Conservation (phyloP, 2,113 vertebrate genomes). For the Hassar affinis region DNA sequence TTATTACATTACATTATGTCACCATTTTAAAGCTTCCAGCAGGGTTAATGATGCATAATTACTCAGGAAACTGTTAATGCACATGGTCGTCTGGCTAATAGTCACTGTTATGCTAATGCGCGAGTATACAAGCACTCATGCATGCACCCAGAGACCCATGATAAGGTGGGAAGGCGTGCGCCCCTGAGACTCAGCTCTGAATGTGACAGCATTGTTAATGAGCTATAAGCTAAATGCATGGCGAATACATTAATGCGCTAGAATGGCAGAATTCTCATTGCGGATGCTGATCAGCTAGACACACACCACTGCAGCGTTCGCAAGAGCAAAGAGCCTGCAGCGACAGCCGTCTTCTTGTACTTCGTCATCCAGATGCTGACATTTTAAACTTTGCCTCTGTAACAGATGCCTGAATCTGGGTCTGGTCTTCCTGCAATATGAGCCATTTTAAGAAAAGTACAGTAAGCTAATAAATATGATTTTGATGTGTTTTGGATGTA, state of each 20-base stretch:
- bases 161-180: background rate
- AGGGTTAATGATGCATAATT: conserved; percentile 22
- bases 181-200: conserved; percentile 21
- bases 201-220: conserved; percentile 40
- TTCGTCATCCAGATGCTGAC: conserved; percentile 18
- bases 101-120: conserved; percentile 15
- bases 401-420: conserved; percentile 17
- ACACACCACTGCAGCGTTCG: conserved; percentile 9
- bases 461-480: background rate
- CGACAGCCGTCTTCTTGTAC: conserved; percentile 13
- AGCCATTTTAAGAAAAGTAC: background rate
- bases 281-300: conserved; percentile 23
- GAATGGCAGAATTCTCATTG: conserved; percentile 16
- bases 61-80: conserved; percentile 4
- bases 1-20: background rate
- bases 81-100: conserved; percentile 19
- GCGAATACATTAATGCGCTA: conserved; percentile 42
- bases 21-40: conserved; percentile 6
- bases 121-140: conserved; percentile 1
- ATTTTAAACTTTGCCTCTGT: conserved; percentile 12
- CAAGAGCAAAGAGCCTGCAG: conserved; percentile 20
- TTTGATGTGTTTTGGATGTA: background rate
- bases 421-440: background rate
- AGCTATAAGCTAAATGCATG: conserved; percentile 42
- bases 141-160: conserved; percentile 30